Evolutionary conservation across 2,888 invertebrate species (phyloP).

Genomic region (Andrena flavipes): DNA sequence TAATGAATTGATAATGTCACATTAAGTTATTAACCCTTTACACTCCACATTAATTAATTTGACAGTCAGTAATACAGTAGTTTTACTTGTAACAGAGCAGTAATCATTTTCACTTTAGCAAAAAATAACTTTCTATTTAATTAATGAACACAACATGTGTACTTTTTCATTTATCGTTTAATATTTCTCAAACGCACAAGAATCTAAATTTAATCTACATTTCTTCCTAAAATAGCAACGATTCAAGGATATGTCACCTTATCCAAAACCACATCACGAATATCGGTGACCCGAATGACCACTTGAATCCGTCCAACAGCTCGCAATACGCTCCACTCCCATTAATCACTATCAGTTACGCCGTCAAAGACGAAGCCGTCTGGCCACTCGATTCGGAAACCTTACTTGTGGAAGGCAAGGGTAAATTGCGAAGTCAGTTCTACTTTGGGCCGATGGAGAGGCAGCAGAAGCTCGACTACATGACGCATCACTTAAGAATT

Average conservation of each 20-base stretch:
- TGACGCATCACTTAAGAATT: constrained; percentile 47
- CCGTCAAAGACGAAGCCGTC: constrained; percentile 34
- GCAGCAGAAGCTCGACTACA: constrained; percentile 10
- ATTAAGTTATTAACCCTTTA: no score
- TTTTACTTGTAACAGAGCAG: no score
- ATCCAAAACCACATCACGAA: neutral
- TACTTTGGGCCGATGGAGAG: constrained; percentile 29
- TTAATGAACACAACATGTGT: no score
- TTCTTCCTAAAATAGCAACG: neutral
- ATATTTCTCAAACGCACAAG: no score
- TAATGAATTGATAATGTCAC: no score
- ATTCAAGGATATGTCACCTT: neutral
- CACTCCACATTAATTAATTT: no score
- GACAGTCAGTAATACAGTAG: no score
- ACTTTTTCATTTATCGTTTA: no score
- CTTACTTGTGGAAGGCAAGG: neutral
- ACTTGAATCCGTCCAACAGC: neutral
- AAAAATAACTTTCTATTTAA: no score
- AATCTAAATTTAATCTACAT: no score
- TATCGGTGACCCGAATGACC: constrained; percentile 20
- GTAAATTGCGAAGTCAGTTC: constrained; percentile 39
- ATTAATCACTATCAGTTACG: constrained; percentile 44
- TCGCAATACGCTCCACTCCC: constrained; percentile 15
- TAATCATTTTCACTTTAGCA: no score
- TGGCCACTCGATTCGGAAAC: neutral